phyloP scores from a whole-genome alignment of 2,113 vertebrate species.

The Fregetta grallaria region DNA sequence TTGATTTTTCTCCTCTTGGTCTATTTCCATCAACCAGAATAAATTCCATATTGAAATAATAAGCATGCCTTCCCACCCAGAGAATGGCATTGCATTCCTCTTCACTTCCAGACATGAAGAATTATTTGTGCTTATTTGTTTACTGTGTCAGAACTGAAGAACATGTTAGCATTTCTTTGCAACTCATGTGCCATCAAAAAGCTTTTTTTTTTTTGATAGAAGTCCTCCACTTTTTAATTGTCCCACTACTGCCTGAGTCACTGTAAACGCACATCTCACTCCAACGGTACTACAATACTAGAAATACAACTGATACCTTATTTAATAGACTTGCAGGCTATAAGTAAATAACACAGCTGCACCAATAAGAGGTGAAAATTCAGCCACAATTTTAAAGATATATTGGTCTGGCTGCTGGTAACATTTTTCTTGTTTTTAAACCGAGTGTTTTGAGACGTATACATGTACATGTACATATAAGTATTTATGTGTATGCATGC shows the following conservation, averaged over 20 bases:
- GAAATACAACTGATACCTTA: not conserved
- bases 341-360: not conserved
- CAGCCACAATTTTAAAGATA: not conserved
- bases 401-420: not conserved
- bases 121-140: conserved; percentile 22
- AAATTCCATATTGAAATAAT: conserved; percentile 49
- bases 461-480: too few species aligned
- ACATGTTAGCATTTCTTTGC: not conserved
- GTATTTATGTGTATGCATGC: not conserved
- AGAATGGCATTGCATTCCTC: not conserved
- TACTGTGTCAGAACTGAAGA: conserved; percentile 5
- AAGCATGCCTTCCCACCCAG: not conserved
- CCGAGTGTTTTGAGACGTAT: not conserved
- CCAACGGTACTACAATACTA: not conserved
- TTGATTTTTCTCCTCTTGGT: conserved; percentile 32
- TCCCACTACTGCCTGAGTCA: not conserved
- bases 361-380: not conserved
- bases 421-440: not conserved
- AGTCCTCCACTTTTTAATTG: not conserved
- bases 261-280: not conserved
- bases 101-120: not conserved
- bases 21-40: conserved; percentile 9
- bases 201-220: not conserved
- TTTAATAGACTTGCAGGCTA: not conserved
- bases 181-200: not conserved